Evolutionary conservation across 2,888 invertebrate species (phyloP).

Genomic region (Lapara coniferarum): DNA sequence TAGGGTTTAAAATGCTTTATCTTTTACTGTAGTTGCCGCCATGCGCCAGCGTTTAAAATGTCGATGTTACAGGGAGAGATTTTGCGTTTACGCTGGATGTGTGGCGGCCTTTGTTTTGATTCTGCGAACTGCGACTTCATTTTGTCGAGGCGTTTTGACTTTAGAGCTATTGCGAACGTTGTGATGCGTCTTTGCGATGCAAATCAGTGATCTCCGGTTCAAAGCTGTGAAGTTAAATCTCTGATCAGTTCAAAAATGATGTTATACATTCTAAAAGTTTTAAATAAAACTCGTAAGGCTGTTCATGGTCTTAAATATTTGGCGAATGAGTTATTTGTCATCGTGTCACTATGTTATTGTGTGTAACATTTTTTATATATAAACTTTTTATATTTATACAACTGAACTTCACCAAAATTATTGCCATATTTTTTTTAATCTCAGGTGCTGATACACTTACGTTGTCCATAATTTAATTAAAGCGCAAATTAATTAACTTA

Average conservation of each 20-base stretch:
- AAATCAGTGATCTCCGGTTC: background rate
- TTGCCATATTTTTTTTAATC: slow-evolving; percentile 24
- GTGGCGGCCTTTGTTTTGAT: slow-evolving; percentile 35
- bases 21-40: slow-evolving; percentile 33
- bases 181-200: background rate
- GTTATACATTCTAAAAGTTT: background rate
- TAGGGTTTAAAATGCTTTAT: background rate
- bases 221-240: background rate
- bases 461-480: slow-evolving; percentile 2
- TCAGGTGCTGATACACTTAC: slow-evolving; percentile 17
- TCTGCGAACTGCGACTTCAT: slow-evolving; percentile 32
- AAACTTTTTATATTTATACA: slow-evolving; percentile 24
- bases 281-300: background rate
- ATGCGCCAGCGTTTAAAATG: slow-evolving; percentile 37
- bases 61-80: slow-evolving; percentile 37
- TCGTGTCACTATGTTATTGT: background rate
- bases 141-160: slow-evolving; percentile 1
- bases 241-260: background rate
- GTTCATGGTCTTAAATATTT: background rate
- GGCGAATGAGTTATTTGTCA: background rate
- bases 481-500: slow-evolving; percentile 2
- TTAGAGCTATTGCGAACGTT: background rate
- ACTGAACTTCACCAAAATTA: background rate
- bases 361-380: background rate
- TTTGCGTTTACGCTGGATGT: slow-evolving; percentile 41